Evolutionary conservation across 2,888 invertebrate species (phyloP).

Genomic region (Helleia helle): DNA sequence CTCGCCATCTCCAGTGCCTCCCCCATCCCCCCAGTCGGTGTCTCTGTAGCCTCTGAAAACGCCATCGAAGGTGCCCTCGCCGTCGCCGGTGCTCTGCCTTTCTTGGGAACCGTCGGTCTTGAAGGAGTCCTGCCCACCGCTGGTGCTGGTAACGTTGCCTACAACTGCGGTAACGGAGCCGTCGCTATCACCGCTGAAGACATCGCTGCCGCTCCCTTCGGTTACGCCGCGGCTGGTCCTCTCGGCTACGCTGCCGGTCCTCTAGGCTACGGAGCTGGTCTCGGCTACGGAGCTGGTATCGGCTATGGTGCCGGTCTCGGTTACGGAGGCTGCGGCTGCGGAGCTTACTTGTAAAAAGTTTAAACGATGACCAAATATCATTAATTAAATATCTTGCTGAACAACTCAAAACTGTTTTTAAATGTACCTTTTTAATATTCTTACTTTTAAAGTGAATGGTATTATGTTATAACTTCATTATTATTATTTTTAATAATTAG

Average conservation of each 20-base stretch:
- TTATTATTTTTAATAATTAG: too few species aligned
- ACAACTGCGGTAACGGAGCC: conserved; percentile 26
- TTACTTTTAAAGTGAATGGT: too few species aligned
- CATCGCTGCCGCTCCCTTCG: conserved; percentile 9
- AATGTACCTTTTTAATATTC: too few species aligned
- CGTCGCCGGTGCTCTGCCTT: conserved; percentile 31
- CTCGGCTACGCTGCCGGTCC: conserved; percentile 2
- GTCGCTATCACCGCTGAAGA: conserved; percentile 24
- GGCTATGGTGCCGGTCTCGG: conserved; percentile 15
- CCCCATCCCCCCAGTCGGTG: conserved; percentile 22
- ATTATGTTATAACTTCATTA: too few species aligned
- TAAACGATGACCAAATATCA: too few species aligned
- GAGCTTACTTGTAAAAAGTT: conserved; percentile 4
- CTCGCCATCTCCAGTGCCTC: conserved; percentile 26
- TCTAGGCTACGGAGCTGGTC: conserved; percentile 9
- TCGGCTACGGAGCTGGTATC: conserved; percentile 20
- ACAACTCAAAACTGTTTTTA: too few species aligned
- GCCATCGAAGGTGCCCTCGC: conserved; percentile 28
- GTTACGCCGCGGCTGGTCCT: conserved; percentile 3
- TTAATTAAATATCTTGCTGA: too few species aligned
- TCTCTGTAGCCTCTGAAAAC: conserved; percentile 31
- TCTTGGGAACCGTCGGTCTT: conserved; percentile 32
- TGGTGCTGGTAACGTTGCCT: conserved; percentile 26
- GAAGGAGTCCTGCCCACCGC: conserved; percentile 28
- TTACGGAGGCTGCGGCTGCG: conserved; percentile 23